Conservation (phyloP, 2,113 vertebrate species). For the Himantopus leucocephalus region DNA sequence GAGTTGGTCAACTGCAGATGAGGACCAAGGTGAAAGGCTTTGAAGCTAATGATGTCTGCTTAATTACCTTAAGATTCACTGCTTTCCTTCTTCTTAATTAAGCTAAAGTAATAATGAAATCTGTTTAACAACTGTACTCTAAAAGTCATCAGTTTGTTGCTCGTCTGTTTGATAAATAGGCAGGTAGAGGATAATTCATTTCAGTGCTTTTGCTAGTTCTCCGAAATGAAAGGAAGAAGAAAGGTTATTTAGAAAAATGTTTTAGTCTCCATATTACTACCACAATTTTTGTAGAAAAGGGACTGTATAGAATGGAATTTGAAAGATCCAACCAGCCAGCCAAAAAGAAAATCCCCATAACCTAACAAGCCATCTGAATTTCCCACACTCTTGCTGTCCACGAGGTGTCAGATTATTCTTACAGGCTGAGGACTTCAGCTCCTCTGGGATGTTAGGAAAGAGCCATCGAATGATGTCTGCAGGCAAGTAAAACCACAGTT, state of each 20-base stretch:
- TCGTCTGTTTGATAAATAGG: constrained; percentile 69
- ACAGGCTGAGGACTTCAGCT: not conserved
- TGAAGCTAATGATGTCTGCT: constrained; percentile 17
- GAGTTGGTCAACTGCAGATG: not conserved
- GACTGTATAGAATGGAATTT: not conserved
- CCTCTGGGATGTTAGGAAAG: not conserved
- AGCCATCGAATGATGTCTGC: not conserved
- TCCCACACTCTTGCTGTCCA: not conserved
- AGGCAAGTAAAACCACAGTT: not conserved
- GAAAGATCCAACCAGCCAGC: not conserved
- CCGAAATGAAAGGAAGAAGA: constrained; percentile 17
- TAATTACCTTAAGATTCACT: constrained; percentile 63
- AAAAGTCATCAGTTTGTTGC: constrained; percentile 46
- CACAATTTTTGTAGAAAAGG: not conserved
- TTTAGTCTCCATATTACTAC: not conserved
- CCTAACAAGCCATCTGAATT: not conserved
- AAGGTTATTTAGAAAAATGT: constrained; percentile 9
- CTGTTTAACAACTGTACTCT: constrained; percentile 42
- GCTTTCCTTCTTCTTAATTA: constrained; percentile 50
- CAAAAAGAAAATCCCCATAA: not conserved
- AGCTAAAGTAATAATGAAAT: constrained; percentile 45
- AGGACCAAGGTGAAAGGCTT: not conserved
- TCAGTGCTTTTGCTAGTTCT: constrained; percentile 55
- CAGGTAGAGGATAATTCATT: constrained; percentile 63
- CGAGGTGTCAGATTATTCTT: not conserved